Evolutionary conservation across 2,113 vertebrate genomes (phyloP).

Genomic region (Agapornis roseicollis): DNA sequence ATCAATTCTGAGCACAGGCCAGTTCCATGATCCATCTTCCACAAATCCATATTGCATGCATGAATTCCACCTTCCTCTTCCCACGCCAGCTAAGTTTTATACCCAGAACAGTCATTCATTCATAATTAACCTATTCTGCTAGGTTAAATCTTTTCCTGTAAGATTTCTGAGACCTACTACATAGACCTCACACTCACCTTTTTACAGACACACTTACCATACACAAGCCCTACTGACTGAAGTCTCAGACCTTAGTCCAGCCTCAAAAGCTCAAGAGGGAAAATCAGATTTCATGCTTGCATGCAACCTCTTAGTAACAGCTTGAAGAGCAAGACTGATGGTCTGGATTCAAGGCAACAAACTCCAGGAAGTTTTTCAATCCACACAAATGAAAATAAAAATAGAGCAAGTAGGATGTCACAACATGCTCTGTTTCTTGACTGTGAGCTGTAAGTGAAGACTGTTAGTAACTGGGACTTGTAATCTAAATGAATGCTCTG

Average conservation of each 20-base stretch:
- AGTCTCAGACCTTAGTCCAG: not conserved
- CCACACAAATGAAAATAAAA: not conserved
- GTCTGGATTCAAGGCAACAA: not conserved
- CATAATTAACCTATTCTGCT: not conserved
- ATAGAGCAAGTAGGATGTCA: not conserved
- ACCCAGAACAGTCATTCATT: not conserved
- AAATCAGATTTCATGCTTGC: not conserved
- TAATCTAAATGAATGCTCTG: not conserved
- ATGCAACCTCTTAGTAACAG: not conserved
- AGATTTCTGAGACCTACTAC: not conserved
- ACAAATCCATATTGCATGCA: not conserved
- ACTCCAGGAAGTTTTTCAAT: not conserved
- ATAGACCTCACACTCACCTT: not conserved
- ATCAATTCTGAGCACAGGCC: not conserved
- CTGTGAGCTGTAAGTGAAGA: not conserved
- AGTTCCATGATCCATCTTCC: not conserved
- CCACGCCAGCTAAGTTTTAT: not conserved
- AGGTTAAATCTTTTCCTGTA: not conserved
- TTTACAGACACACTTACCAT: not conserved
- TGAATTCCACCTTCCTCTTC: not conserved
- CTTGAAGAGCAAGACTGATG: not conserved
- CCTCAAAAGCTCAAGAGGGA: not conserved
- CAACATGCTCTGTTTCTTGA: not conserved
- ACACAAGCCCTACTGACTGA: not conserved
- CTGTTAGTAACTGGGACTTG: not conserved